phyloP scores from a whole-genome alignment of 2,113 vertebrate genomes.

The Pogona vitticeps region DNA sequence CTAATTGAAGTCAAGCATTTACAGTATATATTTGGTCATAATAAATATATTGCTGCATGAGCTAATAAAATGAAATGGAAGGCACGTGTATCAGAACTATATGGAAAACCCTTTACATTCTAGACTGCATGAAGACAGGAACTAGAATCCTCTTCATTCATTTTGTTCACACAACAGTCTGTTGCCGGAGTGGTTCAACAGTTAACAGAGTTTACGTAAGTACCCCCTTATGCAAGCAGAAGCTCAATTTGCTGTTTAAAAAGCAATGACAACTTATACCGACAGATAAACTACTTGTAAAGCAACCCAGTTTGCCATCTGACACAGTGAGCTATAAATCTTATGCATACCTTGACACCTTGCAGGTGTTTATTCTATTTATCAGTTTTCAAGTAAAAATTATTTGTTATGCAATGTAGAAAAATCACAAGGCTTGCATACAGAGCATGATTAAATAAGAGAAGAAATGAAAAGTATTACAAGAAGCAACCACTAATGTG shows the following conservation, averaged over 20 bases:
- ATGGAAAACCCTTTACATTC: not conserved
- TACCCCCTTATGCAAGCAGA: no score
- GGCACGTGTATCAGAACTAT: not conserved
- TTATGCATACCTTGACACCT: not conserved
- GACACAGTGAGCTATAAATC: not conserved
- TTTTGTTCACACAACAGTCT: no score
- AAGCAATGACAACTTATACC: not conserved
- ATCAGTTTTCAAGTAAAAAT: not conserved
- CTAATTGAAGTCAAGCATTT: not conserved
- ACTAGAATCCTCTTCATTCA: no score
- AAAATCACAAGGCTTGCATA: not conserved
- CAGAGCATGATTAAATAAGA: not conserved
- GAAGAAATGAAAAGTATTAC: not conserved
- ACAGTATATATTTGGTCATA: conserved; percentile 2
- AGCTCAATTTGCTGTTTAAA: not conserved
- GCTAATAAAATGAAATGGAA: not conserved
- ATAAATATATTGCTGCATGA: not conserved
- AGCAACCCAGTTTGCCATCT: not conserved
- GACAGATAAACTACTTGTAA: not conserved
- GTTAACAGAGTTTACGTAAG: no score
- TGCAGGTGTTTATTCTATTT: not conserved
- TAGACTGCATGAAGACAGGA: not conserved
- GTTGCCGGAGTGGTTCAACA: no score
- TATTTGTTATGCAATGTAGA: not conserved
- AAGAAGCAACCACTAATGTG: not conserved